Conservation (phyloP, 1,140 invertebrate species). For the Chironomus striatipennis region DNA sequence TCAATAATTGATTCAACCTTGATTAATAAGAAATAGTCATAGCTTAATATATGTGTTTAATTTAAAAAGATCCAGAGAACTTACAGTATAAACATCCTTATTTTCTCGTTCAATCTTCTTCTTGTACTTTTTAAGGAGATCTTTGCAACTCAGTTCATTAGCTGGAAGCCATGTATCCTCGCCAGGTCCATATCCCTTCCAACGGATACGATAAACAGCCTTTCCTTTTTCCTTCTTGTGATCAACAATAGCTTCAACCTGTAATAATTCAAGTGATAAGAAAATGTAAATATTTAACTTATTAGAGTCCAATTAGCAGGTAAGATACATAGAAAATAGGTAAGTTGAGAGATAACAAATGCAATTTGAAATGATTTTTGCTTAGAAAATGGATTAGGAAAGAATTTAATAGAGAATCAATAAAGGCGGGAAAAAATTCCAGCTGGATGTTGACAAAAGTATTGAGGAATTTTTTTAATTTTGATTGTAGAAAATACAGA, state of each 20-base stretch:
- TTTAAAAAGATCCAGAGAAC: background rate
- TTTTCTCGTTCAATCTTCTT: slow-evolving; percentile 34
- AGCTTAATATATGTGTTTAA: no score
- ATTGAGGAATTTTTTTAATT: no score
- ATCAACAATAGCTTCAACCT: slow-evolving; percentile 63
- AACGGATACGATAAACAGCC: slow-evolving; percentile 65
- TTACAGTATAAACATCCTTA: slow-evolving; percentile 26
- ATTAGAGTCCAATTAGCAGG: no score
- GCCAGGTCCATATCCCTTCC: slow-evolving; percentile 67
- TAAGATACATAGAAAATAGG: no score
- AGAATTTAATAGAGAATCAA: no score
- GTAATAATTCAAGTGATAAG: slow-evolving; percentile 21
- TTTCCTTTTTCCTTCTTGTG: slow-evolving; percentile 58
- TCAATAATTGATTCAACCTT: slow-evolving; percentile 62
- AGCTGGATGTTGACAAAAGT: no score
- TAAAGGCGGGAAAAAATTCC: no score
- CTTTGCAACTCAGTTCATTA: slow-evolving; percentile 58
- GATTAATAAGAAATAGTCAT: slow-evolving; percentile 17
- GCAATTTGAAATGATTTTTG: no score
- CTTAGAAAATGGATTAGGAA: no score
- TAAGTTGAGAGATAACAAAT: no score
- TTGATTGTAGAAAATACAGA: no score
- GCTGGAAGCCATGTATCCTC: slow-evolving; percentile 75
- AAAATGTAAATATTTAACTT: background rate
- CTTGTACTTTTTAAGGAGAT: slow-evolving; percentile 56